Conservation (phyloP, 2,888 invertebrate species). For the Erynnis tages region DNA sequence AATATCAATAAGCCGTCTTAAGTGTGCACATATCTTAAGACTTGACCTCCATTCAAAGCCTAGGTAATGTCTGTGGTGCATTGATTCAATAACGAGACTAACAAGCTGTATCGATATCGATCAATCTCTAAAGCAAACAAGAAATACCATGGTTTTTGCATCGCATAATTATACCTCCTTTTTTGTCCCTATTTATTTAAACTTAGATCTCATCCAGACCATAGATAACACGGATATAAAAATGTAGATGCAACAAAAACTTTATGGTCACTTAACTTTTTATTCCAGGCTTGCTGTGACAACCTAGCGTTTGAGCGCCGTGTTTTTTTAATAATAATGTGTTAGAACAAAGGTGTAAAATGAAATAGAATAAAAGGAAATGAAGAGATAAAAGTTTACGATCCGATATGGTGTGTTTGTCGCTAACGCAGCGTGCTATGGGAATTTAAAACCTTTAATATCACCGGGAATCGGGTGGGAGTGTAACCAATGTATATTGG, state of each 20-base stretch:
- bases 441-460: conserved; percentile 48
- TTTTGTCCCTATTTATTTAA: conserved; percentile 8
- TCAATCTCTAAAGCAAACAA: conserved; percentile 16
- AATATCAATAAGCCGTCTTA: neutral
- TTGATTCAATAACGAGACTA: conserved; percentile 16
- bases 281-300: conserved; percentile 15
- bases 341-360: conserved; percentile 59
- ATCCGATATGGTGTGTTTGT: conserved; percentile 63
- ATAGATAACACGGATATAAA: conserved; percentile 1
- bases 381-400: conserved; percentile 77
- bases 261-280: conserved; percentile 39
- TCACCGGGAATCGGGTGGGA: conserved; percentile 13
- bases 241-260: conserved; percentile 30
- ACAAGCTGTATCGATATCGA: conserved; percentile 17
- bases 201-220: conserved; percentile 4
- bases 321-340: conserved; percentile 29
- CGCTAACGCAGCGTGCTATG: conserved; percentile 55
- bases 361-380: conserved; percentile 51
- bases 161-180: conserved; percentile 6
- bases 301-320: conserved; percentile 5
- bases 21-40: conserved; percentile 1
- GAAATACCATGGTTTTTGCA: conserved; percentile 11
- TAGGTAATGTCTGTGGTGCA: conserved; percentile 15
- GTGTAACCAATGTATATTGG: conserved; percentile 9
- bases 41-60: conserved; percentile 13